Evolutionary conservation across 2,797 vertebrate genomes (phyloP).

Genomic region (Trachurus trachurus): DNA sequence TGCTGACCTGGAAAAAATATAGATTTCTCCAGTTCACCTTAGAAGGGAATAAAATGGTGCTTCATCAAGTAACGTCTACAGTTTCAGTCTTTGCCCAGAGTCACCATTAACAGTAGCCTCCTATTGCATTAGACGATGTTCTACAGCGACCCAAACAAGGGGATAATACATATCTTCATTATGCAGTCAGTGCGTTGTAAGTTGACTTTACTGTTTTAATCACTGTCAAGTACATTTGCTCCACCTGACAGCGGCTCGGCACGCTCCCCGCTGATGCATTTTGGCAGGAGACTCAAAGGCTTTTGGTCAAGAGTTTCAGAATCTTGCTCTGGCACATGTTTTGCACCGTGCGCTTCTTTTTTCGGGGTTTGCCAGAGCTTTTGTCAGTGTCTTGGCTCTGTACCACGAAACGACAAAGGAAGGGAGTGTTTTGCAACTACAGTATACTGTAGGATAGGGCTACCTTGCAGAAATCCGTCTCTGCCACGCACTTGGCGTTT

Average conservation of each 20-base stretch:
- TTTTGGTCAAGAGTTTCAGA: slow-evolving; percentile 50
- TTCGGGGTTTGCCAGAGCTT: slow-evolving; percentile 52
- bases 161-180: neutral
- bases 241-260: slow-evolving; percentile 57
- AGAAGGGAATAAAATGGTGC: neutral
- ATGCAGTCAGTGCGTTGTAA: slow-evolving; percentile 27
- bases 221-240: slow-evolving; percentile 37
- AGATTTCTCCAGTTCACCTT: neutral
- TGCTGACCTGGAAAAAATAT: neutral
- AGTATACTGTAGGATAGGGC: neutral
- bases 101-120: neutral
- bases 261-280: neutral
- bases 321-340: slow-evolving; percentile 46
- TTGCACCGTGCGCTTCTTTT: slow-evolving; percentile 38
- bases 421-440: slow-evolving; percentile 32
- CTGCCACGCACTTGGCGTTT: slow-evolving; percentile 32
- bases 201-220: slow-evolving; percentile 39
- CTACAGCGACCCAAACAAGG: neutral
- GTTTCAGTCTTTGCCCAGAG: neutral
- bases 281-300: slow-evolving; percentile 28
- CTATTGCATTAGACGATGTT: neutral
- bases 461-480: slow-evolving; percentile 46
- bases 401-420: slow-evolving; percentile 49
- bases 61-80: neutral
- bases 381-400: slow-evolving; percentile 66